phyloP scores from a whole-genome alignment of 2,113 vertebrate species.

The Rafetus swinhoei region DNA sequence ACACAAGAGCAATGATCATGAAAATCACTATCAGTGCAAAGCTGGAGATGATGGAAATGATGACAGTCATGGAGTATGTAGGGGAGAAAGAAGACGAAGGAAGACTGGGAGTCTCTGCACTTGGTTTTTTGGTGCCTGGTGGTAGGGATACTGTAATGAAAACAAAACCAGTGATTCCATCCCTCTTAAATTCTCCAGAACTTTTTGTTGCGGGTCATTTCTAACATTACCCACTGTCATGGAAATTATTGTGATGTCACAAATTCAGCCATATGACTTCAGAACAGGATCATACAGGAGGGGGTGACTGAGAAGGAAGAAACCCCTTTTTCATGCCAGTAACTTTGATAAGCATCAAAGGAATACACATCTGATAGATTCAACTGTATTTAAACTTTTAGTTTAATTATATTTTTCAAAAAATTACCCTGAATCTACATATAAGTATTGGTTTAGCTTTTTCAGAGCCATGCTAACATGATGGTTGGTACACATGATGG shows the following conservation, averaged over 20 bases:
- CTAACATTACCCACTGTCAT: not conserved
- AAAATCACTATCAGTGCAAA: slow-evolving; percentile 84
- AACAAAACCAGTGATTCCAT: slow-evolving; percentile 44
- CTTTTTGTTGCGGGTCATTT: not conserved
- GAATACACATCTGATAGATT: not conserved
- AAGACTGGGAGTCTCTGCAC: slow-evolving; percentile 64
- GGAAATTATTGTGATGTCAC: not conserved
- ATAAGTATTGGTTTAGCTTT: not conserved
- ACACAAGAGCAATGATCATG: slow-evolving; percentile 80
- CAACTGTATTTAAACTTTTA: not conserved
- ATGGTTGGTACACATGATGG: not conserved
- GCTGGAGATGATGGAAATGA: slow-evolving; percentile 87
- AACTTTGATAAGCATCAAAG: not conserved
- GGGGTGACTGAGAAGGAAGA: not conserved
- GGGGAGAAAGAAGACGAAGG: slow-evolving; percentile 79
- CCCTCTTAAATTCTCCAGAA: not conserved
- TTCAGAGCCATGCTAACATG: not conserved
- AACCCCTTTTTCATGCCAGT: not conserved
- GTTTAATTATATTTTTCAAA: not conserved
- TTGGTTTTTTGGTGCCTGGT: slow-evolving; percentile 77
- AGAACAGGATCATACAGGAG: not conserved
- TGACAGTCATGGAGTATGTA: slow-evolving; percentile 91
- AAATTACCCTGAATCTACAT: not conserved
- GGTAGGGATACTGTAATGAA: slow-evolving; percentile 69
- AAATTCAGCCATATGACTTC: accelerated